These are phyloP conservation scores for Melipona beecheii DNA, from an alignment of 2,888 invertebrate genomes.

Conservation along the genomic window DNA sequence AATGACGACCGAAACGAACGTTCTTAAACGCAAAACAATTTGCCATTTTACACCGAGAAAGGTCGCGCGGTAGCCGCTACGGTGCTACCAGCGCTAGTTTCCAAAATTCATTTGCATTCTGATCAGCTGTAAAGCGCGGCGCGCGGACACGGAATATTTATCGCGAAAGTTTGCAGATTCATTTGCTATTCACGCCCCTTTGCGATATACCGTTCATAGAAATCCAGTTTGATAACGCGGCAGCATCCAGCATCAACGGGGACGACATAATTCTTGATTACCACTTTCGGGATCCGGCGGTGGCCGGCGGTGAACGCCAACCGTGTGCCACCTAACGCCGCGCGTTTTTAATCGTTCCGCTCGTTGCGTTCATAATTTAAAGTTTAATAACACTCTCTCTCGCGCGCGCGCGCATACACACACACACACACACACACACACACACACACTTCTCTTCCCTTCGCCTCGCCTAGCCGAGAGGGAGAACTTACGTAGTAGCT, in stretches of 20 bases:
- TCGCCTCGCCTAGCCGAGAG: not conserved
- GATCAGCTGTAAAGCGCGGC: slow-evolving; percentile 31
- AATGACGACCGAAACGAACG: no score
- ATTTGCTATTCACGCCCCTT: slow-evolving; percentile 34
- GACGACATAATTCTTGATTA: slow-evolving; percentile 35
- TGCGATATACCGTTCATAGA: slow-evolving; percentile 28
- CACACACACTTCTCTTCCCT: slow-evolving; percentile 15
- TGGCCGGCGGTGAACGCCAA: not conserved
- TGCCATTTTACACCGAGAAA: not conserved
- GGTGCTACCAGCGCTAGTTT: slow-evolving; percentile 20
- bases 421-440: slow-evolving; percentile 10
- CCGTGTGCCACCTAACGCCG: not conserved
- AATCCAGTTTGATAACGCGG: slow-evolving; percentile 46
- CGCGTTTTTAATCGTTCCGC: slow-evolving; percentile 43
- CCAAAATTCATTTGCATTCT: slow-evolving; percentile 41
- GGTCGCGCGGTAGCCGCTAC: not conserved
- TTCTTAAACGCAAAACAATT: slow-evolving; percentile 11
- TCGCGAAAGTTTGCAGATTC: slow-evolving; percentile 17
- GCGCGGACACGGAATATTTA: slow-evolving; percentile 27
- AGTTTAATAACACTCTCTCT: slow-evolving; percentile 48
- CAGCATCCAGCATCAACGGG: slow-evolving; percentile 6
- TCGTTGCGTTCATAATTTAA: slow-evolving; percentile 52
- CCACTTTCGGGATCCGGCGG: not conserved
- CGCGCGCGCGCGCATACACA: slow-evolving; percentile 5
- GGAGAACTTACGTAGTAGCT: slow-evolving; percentile 29